These are phyloP conservation scores for Drosophila micromelanica DNA, from an alignment of 1,140 invertebrate genomes.

Conservation along the genomic window DNA sequence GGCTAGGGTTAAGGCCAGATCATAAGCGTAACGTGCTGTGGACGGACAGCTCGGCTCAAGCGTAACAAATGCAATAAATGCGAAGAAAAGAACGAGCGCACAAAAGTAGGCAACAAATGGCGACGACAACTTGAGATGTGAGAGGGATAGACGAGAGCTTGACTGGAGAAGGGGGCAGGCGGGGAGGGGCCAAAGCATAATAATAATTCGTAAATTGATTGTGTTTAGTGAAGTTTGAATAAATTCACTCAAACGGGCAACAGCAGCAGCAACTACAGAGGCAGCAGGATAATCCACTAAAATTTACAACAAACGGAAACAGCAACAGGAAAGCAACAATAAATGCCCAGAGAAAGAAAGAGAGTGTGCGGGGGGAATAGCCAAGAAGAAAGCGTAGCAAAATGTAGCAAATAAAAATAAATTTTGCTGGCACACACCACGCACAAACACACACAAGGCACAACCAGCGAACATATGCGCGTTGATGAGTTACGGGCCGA, in stretches of 20 bases:
- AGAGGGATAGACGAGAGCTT: neutral
- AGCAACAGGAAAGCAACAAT: constrained; percentile 76
- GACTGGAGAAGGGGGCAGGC: neutral
- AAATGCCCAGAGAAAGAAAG: constrained; percentile 44
- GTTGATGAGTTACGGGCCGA: constrained; percentile 72
- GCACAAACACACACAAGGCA: neutral
- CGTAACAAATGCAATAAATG: constrained; percentile 82
- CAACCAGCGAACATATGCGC: constrained; percentile 69
- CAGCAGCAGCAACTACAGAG: constrained; percentile 14
- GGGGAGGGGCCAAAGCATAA: constrained; percentile 42
- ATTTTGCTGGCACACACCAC: constrained; percentile 49
- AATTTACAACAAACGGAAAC: constrained; percentile 83
- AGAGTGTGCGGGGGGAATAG: neutral
- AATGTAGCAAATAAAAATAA: constrained; percentile 81
- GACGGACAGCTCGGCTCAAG: constrained; percentile 47
- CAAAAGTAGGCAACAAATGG: constrained; percentile 68
- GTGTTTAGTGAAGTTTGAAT: constrained; percentile 83
- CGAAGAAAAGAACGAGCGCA: constrained; percentile 54
- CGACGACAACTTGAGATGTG: constrained; percentile 57
- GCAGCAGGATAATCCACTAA: constrained; percentile 79
- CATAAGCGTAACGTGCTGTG: constrained; percentile 73
- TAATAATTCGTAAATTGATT: constrained; percentile 83
- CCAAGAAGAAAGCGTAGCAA: constrained; percentile 43
- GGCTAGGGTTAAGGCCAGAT: constrained; percentile 50
- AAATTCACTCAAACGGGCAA: constrained; percentile 60